Evolutionary conservation across 2,888 invertebrate species (phyloP).

Genomic region (Pterostichus niger): DNA sequence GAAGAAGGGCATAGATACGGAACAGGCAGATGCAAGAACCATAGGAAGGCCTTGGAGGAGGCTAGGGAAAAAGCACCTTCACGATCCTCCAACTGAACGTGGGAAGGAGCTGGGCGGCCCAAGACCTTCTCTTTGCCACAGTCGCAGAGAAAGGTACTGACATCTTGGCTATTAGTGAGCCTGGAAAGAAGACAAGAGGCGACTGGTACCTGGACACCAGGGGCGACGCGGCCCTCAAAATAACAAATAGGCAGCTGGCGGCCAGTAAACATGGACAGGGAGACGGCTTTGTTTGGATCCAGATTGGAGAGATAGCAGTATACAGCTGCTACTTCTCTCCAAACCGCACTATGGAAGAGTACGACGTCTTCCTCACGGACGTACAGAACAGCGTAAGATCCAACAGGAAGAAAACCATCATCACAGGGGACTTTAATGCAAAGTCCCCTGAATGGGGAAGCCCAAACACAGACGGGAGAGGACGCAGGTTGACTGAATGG

Average conservation of each 20-base stretch:
- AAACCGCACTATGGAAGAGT: not conserved
- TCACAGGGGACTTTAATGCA: slow-evolving; percentile 27
- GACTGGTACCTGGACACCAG: not conserved
- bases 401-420: not conserved
- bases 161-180: not conserved
- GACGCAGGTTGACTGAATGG: not conserved
- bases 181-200: not conserved
- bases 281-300: not conserved
- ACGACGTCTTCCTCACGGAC: not conserved
- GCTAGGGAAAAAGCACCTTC: not conserved
- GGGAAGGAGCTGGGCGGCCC: not conserved
- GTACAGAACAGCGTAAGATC: too few relatives aligned
- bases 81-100: not conserved
- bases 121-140: not conserved
- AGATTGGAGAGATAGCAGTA: too few relatives aligned
- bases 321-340: slow-evolving; percentile 24
- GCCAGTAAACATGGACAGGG: too few relatives aligned
- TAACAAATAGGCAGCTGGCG: too few relatives aligned
- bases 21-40: not conserved
- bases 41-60: not conserved
- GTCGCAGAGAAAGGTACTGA: not conserved
- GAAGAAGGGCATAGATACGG: not conserved
- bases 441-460: not conserved
- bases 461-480: not conserved
- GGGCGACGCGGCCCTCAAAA: not conserved